These are phyloP conservation scores for Rotaria macrura DNA, from an alignment of 2,888 invertebrate species.

Conservation along the genomic window DNA sequence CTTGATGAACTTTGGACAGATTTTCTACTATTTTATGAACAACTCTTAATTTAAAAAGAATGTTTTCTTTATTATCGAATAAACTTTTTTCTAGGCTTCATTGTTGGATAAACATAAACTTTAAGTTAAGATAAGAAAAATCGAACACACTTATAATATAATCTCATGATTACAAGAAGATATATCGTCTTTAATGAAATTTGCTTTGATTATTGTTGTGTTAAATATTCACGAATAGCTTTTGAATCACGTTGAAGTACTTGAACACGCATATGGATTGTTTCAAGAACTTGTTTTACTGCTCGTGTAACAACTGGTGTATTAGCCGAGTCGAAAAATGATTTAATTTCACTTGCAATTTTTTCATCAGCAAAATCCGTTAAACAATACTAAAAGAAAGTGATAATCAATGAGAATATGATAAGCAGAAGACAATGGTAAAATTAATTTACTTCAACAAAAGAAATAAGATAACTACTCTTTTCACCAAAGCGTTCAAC, in stretches of 20 bases:
- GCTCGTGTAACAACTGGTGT: slow-evolving; percentile 18
- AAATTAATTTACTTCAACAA: neutral
- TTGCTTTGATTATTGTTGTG: neutral
- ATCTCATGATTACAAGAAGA: neutral
- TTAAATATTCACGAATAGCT: neutral
- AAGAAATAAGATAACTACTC: neutral
- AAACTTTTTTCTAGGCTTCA: neutral
- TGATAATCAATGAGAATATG: neutral
- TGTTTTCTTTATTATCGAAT: neutral
- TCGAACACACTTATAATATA: neutral
- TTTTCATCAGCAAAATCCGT: neutral
- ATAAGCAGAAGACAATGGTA: neutral
- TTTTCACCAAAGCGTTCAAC: slow-evolving; percentile 17
- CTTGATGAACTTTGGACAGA: no score
- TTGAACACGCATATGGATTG: neutral
- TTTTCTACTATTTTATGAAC: no score
- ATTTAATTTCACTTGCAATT: neutral
- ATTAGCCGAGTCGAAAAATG: slow-evolving; percentile 18
- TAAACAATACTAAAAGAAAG: slow-evolving; percentile 9
- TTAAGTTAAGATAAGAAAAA: neutral
- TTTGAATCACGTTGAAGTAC: neutral
- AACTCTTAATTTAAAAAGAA: no score
- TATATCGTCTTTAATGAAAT: neutral
- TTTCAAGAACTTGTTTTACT: slow-evolving; percentile 28
- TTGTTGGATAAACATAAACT: neutral